These are phyloP conservation scores for Chesias legatella DNA, from an alignment of 2,888 invertebrate species.

Conservation along the genomic window DNA sequence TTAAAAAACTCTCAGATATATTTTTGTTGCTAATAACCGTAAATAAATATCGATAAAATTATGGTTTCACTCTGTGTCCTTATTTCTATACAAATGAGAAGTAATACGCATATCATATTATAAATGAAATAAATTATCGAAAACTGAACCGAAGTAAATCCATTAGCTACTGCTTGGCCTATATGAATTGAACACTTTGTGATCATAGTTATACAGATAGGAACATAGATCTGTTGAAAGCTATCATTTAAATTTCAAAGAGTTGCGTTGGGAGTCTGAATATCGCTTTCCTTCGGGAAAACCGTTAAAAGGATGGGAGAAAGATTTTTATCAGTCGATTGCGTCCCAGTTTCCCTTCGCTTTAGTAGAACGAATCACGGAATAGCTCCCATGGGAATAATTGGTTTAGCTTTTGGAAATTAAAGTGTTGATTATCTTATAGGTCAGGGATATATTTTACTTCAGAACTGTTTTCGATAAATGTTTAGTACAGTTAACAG, in stretches of 20 bases:
- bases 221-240: constrained; percentile 12
- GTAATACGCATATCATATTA: no score
- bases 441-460: no score
- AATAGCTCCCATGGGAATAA: constrained; percentile 24
- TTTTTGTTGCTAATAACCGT: no score
- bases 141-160: no score
- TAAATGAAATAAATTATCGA: no score
- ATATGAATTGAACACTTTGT: neutral
- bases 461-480: no score
- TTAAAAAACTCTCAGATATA: no score
- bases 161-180: no score
- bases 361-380: constrained; percentile 23
- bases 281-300: constrained; percentile 25
- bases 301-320: constrained; percentile 26
- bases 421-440: constrained; percentile 20
- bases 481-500: no score
- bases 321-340: constrained; percentile 31
- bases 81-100: no score
- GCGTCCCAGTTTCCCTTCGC: constrained; percentile 29
- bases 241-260: constrained; percentile 23
- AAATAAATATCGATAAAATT: no score
- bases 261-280: constrained; percentile 17
- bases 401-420: constrained; percentile 24
- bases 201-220: neutral
- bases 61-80: no score